phyloP scores from a whole-genome alignment of 2,797 vertebrate species.

The Apodemus agrarius region DNA sequence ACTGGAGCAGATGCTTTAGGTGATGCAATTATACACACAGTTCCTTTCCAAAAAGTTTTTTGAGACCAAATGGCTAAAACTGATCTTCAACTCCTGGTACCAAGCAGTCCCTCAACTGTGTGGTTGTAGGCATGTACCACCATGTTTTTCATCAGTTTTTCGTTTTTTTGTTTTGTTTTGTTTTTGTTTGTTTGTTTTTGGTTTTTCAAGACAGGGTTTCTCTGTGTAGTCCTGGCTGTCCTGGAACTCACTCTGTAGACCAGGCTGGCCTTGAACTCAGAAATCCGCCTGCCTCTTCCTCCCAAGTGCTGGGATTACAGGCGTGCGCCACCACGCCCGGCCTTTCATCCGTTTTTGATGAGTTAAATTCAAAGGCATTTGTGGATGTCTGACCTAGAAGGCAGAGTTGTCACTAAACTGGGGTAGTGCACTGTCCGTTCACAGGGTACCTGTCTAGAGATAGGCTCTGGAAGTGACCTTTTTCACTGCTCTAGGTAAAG shows the following conservation, averaged over 20 bases:
- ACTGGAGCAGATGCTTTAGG: not conserved
- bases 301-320: no score
- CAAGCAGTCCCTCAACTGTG: not conserved
- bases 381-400: not conserved
- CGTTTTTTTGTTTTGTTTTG: no score
- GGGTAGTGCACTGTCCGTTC: not conserved
- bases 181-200: no score
- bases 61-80: not conserved
- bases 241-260: no score
- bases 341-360: not conserved
- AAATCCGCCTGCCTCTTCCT: no score
- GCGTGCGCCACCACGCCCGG: no score
- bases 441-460: not conserved
- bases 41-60: not conserved
- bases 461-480: not conserved
- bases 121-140: not conserved
- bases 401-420: not conserved
- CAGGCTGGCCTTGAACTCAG: no score
- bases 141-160: not conserved
- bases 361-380: slow-evolving; percentile 19
- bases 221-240: no score
- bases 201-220: no score
- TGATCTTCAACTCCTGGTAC: not conserved
- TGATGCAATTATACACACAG: no score
- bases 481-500: not conserved